Percentiles rank a stretch among this genome's conserved stretches.
Conservation (phyloP, 1,140 invertebrate species). For the Trichogramma pretiosum region DNA sequence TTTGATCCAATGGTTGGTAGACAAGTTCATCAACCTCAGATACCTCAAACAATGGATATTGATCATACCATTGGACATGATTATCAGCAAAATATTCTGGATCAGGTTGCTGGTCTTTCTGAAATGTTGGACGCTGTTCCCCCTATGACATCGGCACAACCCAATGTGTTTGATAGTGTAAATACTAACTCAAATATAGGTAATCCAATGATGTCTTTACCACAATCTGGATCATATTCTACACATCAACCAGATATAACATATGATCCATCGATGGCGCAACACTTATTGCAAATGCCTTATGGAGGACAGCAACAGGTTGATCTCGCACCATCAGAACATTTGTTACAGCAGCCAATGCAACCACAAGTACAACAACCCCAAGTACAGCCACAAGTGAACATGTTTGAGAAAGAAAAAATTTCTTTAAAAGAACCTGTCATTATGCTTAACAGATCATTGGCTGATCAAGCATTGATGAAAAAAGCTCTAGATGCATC, state of each 20-base stretch:
- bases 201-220: conserved; percentile 17
- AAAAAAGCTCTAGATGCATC: conserved; percentile 52
- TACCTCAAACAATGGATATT: conserved; percentile 30
- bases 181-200: conserved; percentile 21
- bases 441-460: conserved; percentile 53
- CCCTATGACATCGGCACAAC: conserved; percentile 19
- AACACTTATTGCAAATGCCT: conserved; percentile 6
- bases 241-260: conserved; percentile 2
- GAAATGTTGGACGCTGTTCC: conserved; percentile 38
- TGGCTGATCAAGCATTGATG: conserved; percentile 55
- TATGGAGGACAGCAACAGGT: background rate
- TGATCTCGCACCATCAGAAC: conserved; percentile 11
- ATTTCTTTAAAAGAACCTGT: conserved; percentile 39
- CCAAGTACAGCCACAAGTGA: conserved; percentile 27
- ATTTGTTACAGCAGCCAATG: background rate
- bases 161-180: conserved; percentile 8
- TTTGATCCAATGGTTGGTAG: conserved; percentile 39
- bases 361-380: conserved; percentile 7
- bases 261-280: conserved; percentile 1
- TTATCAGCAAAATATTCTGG: conserved; percentile 35
- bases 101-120: conserved; percentile 33
- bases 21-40: conserved; percentile 31
- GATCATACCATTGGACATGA: conserved; percentile 27
- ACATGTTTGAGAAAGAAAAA: conserved; percentile 28
- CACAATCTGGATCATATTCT: conserved; percentile 26